Conservation (phyloP, 2,113 vertebrate genomes). For the Lathamus discolor region DNA sequence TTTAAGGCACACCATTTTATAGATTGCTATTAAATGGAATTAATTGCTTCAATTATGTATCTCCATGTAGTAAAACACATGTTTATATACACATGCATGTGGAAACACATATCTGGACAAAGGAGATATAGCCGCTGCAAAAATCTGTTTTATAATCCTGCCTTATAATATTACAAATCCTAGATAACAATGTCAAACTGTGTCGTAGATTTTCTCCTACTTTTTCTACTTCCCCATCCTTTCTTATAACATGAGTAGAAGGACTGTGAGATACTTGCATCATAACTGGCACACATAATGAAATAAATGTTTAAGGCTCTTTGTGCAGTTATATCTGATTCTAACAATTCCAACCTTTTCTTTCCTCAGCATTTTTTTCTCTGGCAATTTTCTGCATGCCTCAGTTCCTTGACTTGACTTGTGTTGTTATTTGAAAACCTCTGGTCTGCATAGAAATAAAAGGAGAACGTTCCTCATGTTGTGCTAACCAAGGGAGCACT, state of each 20-base stretch:
- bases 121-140: not conserved
- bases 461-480: not conserved
- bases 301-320: not conserved
- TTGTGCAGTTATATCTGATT: not conserved
- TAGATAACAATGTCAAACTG: not conserved
- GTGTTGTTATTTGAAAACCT: not conserved
- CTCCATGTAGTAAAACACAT: not conserved
- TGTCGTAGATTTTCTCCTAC: not conserved
- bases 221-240: not conserved
- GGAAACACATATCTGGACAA: not conserved
- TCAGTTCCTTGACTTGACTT: not conserved
- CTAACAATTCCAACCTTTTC: not conserved
- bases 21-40: not conserved
- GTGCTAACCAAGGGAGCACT: not conserved
- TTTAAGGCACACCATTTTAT: not conserved
- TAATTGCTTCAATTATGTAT: constrained; percentile 2
- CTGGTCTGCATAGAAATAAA: not conserved
- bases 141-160: not conserved
- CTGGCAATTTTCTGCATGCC: not conserved
- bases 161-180: not conserved
- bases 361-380: not conserved
- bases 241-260: not conserved
- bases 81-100: not conserved
- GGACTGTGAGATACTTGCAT: not conserved
- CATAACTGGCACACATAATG: not conserved